These are phyloP conservation scores for Dugesia japonica DNA, from an alignment of 2,888 invertebrate genomes.

Conservation along the genomic window DNA sequence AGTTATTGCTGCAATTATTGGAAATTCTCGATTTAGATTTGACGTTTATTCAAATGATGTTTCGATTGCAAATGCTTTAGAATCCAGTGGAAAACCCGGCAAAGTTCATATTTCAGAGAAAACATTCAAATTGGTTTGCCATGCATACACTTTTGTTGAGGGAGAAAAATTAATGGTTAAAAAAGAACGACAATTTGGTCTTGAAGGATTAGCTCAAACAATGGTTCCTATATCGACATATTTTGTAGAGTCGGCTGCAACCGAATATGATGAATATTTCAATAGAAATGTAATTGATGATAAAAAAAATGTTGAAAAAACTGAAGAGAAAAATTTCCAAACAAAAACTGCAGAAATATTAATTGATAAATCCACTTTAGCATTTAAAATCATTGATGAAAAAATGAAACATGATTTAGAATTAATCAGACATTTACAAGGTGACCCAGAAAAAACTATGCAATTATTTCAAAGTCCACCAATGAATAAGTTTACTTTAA, in stretches of 20 bases:
- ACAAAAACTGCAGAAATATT: background rate
- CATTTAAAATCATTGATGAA: background rate
- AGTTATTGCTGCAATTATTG: slow-evolving; percentile 57
- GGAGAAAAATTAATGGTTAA: background rate
- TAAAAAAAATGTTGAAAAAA: background rate
- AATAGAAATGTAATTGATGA: background rate
- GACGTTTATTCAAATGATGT: slow-evolving; percentile 98
- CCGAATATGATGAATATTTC: background rate
- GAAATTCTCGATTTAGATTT: slow-evolving; percentile 80
- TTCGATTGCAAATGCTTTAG: slow-evolving; percentile 79
- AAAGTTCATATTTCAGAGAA: slow-evolving; percentile 66
- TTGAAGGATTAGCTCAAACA: background rate
- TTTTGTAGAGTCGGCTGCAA: background rate
- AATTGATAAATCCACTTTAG: background rate
- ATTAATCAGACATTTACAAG: background rate
- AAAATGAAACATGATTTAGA: slow-evolving; percentile 5
- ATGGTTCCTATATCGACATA: background rate
- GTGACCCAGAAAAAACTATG: slow-evolving; percentile 25
- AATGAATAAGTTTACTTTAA: background rate
- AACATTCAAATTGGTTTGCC: slow-evolving; percentile 52
- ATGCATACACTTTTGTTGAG: background rate
- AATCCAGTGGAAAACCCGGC: slow-evolving; percentile 67
- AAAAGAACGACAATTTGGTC: background rate
- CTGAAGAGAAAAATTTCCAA: background rate
- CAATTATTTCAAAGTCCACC: slow-evolving; percentile 22